Evolutionary conservation across 2,113 vertebrate species (phyloP), one percentile per base, ranked within the genome.

Genomic region (Gila orcuttii): DNA sequence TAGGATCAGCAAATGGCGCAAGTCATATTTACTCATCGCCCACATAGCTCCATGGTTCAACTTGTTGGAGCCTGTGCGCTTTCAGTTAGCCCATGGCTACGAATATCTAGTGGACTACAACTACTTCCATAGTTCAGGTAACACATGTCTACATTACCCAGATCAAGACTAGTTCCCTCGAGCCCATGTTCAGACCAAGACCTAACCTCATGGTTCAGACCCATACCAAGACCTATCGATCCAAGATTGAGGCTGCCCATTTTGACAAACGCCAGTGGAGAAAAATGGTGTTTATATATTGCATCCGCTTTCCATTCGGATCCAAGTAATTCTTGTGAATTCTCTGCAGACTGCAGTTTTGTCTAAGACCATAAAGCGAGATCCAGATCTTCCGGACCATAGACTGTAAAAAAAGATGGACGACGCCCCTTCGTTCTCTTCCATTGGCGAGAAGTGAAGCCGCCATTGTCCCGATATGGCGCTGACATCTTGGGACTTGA

Each of bases 181-280:
- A n/a, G n/a, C n/a, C n/a, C n/a, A n/a, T n/a, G n/a, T n/a, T n/a
- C n/a, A n/a, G n/a, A n/a, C n/a, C n/a, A 31, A 19, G 74, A 31
- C 47, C 47, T 52, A 31, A 77, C n/a, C 13, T 55, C n/a, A 73
- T 3, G 25, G 15, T 6, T 19, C 39, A 75, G 21, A 28, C 31
- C 31, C n/a, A 52, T 17, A 28, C 74, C 39, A 76, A 33, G 47
- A 55, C 47, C 75, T 77, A 55, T 77, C 1, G 74, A 77, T 77
- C 47, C 25, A 31, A 77, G 45, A 77, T 17, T 21, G 11, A 23
- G 10, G 2, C 69, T 73, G 39, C 50, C 25, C 33, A 23, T 31
- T 77, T 77, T 19, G 45, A 73, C n/a, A 73, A 73, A 73, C 39
- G 19, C 1, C 74, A 52, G 31, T 17, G 25, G 12, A 69, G 66